Evolutionary conservation across 2,888 invertebrate species (phyloP).

Genomic region (Acrobasis repandana): DNA sequence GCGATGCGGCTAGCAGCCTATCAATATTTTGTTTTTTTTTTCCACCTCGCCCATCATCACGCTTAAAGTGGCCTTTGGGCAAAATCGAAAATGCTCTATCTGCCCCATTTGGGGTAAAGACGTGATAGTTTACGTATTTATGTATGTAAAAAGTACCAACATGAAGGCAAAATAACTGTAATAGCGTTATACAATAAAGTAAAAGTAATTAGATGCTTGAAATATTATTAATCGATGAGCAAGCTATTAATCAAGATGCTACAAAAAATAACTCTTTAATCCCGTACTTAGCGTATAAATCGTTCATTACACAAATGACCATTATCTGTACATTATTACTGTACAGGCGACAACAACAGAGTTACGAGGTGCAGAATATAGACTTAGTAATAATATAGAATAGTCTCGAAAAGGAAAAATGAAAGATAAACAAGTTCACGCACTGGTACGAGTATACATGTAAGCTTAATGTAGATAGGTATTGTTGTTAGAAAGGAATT

Average conservation of each 20-base stretch:
- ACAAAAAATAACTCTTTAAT: slow-evolving; percentile 6
- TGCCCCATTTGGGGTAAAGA: too few species aligned
- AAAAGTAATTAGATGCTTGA: neutral
- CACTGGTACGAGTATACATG: too few species aligned
- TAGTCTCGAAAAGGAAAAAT: neutral
- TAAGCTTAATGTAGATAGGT: too few species aligned
- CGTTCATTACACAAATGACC: slow-evolving; percentile 6
- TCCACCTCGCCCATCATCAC: too few species aligned
- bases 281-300: slow-evolving; percentile 9
- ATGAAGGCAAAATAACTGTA: neutral
- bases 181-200: slow-evolving; percentile 3
- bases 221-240: slow-evolving; percentile 10
- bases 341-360: slow-evolving; percentile 5
- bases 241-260: slow-evolving; percentile 8
- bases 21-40: too few species aligned
- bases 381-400: neutral
- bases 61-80: too few species aligned
- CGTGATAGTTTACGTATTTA: too few species aligned
- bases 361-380: neutral
- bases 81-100: too few species aligned
- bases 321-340: slow-evolving; percentile 10
- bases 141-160: neutral
- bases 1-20: too few species aligned
- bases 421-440: too few species aligned
- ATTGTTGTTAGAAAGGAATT: too few species aligned